A percentile compares a stretch with the other conserved stretches of the same genome.
Conservation (phyloP, 2,113 vertebrate genomes). For the Camelus dromedarius region DNA sequence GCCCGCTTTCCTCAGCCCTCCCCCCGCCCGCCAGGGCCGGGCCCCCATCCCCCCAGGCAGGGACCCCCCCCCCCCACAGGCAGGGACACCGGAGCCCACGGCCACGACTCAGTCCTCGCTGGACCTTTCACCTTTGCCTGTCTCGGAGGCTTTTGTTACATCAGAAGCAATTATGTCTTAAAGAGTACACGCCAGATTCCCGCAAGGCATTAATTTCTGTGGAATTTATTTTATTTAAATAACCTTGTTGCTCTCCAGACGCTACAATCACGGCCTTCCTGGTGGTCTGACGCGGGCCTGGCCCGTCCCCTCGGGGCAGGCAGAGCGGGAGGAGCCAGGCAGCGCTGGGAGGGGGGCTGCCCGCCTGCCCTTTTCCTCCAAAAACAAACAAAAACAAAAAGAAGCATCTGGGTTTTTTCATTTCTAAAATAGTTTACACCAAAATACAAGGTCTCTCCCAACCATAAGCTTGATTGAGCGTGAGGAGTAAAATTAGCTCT, state of each 20-base stretch:
- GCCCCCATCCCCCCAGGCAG: neutral
- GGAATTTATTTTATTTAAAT: neutral
- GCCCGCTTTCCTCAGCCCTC: neutral
- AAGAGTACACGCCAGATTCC: neutral
- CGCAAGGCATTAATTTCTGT: neutral
- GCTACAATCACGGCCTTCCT: neutral
- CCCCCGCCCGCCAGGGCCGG: neutral
- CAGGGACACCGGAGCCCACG: too few species aligned
- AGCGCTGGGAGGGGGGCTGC: rapidly evolving
- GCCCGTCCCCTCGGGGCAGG: too few species aligned
- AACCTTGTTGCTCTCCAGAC: neutral
- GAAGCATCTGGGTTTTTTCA: neutral
- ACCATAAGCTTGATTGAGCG: rapidly evolving
- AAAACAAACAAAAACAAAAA: neutral
- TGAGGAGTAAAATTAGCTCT: neutral
- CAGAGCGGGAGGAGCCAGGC: too few species aligned
- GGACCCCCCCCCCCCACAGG: too few species aligned
- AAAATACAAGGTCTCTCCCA: neutral
- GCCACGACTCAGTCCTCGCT: too few species aligned
- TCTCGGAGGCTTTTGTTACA: neutral
- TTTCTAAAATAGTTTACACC: neutral
- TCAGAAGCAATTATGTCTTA: neutral
- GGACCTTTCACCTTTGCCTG: neutral
- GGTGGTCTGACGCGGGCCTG: too few species aligned
- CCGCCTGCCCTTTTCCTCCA: rapidly evolving